phyloP scores from a whole-genome alignment of 2,888 invertebrate genomes.

The Eumacrocentrus americanus region DNA sequence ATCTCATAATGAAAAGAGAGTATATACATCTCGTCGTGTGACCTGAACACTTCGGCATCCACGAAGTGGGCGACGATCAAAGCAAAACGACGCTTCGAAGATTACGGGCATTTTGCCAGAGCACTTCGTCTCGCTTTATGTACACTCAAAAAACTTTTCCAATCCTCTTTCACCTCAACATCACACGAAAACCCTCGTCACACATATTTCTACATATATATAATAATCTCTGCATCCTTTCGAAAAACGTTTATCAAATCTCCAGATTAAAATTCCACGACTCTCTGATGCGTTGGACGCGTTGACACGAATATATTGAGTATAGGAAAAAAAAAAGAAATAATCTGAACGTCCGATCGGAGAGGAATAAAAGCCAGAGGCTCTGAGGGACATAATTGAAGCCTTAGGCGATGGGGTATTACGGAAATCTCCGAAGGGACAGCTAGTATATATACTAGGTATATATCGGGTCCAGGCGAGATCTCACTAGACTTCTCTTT shows the following conservation, averaged over 20 bases:
- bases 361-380: not conserved
- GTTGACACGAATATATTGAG: not conserved
- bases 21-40: too few relatives aligned
- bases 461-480: slow-evolving; percentile 1
- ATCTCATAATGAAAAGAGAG: not conserved
- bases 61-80: not conserved
- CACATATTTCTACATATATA: too few relatives aligned
- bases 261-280: too few relatives aligned
- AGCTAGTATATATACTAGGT: not conserved
- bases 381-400: slow-evolving; percentile 30
- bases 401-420: slow-evolving; percentile 25
- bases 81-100: slow-evolving; percentile 3
- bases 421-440: slow-evolving; percentile 44
- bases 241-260: too few relatives aligned
- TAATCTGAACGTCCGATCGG: slow-evolving; percentile 22
- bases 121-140: not conserved
- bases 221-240: too few relatives aligned
- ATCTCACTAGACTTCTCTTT: slow-evolving; percentile 1
- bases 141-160: not conserved
- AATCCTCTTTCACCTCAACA: not conserved
- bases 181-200: too few relatives aligned
- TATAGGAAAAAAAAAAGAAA: not conserved
- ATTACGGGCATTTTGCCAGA: slow-evolving; percentile 7
- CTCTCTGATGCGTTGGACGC: not conserved
- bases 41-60: slow-evolving; percentile 6